Percentiles rank a stretch among this genome's conserved stretches.
Evolutionary conservation across 2,113 vertebrate species (phyloP).

Genomic region (Holacanthus passer): DNA sequence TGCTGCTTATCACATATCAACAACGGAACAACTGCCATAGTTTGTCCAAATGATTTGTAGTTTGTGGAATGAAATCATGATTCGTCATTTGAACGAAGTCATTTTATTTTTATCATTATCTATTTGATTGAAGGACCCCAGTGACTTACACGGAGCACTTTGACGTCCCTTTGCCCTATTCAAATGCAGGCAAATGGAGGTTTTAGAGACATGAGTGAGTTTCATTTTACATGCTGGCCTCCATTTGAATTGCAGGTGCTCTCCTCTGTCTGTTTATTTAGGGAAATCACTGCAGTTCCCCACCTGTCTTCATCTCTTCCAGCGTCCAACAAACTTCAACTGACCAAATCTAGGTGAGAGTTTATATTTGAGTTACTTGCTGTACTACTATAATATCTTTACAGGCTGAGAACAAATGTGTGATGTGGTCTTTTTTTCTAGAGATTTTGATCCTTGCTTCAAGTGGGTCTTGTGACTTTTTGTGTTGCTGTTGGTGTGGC

Average conservation of each 20-base stretch:
- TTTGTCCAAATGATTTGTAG: neutral
- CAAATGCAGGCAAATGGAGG: constrained; percentile 79
- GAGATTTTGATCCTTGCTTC: constrained; percentile 14
- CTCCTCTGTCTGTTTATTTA: constrained; percentile 79
- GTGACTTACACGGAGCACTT: neutral
- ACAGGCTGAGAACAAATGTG: constrained; percentile 2
- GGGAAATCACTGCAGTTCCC: constrained; percentile 80
- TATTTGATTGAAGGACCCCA: neutral
- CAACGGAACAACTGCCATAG: neutral
- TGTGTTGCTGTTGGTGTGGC: constrained; percentile 17
- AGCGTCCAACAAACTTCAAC: constrained; percentile 67
- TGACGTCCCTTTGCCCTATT: constrained; percentile 47
- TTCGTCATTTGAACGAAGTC: neutral
- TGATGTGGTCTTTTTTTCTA: constrained; percentile 15
- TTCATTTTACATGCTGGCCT: constrained; percentile 34
- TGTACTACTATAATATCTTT: neutral
- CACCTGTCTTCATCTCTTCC: constrained; percentile 46
- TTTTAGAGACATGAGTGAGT: constrained; percentile 37
- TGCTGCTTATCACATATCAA: neutral
- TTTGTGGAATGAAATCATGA: neutral
- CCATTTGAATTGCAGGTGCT: constrained; percentile 78
- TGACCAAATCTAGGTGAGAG: constrained; percentile 71
- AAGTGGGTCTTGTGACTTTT: constrained; percentile 68
- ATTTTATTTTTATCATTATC: neutral
- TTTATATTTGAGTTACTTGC: neutral